Base-by-base conservation (phyloP, 1,140 invertebrate species). In the Macrobrachium nipponense region DNA sequence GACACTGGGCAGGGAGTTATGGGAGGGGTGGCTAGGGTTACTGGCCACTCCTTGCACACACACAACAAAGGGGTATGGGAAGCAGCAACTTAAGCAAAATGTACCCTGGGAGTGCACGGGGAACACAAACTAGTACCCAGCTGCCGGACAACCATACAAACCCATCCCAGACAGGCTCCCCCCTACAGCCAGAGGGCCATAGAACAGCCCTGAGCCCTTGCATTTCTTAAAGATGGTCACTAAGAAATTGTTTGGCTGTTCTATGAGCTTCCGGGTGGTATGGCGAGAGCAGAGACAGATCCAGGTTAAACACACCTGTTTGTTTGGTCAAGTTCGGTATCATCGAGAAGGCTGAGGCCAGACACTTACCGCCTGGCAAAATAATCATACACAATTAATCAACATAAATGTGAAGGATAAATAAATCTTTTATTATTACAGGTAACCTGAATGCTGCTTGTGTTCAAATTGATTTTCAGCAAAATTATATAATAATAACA, bases 151-250 rank as follows among this genome's bases (percentile, higher is more conserved):
- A 85, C 81, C 76, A 88, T 60, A 77, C 82, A 86, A 86, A 84
- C 80, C 81, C 85, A 85, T 87, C 88, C 88, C 86, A 51, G 62
- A 51, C 73, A 72, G 75, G 81, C 73, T 85, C 86, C 79, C 88
- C 72, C 76, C 80, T 61, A 82, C 86, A 87, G 82, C 82, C 88
- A 87, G 88, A 87, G 80, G 79, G 82, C 82, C 87, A 82, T 88
- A 89, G 89, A 89, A 89, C 88, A 89, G 89, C 89, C 89, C 89
- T 89, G 89, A 89, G 89, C 89, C 89, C 89, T 89, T 88, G 87
- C 80, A 89, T 83, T 86, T 86, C 88, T 86, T 86, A 86, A 60
- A 88, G 87, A 87, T 88, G 88, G 82, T 87, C 81, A 75, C 86
- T 83, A 83, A 87, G 88, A 86, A 82, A 86, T 84, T 86, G 86